Base-by-base conservation (phyloP, 2,797 vertebrate genomes). In the Pterois miles region DNA sequence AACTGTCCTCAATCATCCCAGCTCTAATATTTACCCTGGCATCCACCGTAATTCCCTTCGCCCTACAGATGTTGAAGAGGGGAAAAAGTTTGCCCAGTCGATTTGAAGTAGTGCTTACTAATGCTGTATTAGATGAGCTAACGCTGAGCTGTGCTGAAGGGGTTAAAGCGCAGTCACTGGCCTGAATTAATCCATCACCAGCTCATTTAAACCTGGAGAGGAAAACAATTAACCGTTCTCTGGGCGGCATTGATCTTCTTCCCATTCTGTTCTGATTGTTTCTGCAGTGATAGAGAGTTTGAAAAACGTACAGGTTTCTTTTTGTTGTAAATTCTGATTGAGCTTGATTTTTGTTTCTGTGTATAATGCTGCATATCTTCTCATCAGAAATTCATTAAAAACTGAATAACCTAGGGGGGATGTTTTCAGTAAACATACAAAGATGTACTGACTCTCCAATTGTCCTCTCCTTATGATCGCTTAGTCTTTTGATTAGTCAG, bases 1-100 rank as follows among this genome's bases (percentile, higher is more conserved):
- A 78, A 74, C 66, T 74, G 62, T 84, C 79, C 77, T 78, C 66
- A 71, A 65, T 76, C 80, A 73, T 81, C 78, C 70, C 11, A 14
- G 1, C 8, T 63, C 74, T 75, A 83, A 87, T 89, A 86, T 86
- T 88, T 76, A 74, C 81, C 76, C 63, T 83, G 50, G 63, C 71
- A 79, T 76, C 48, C 1, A 0, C 59, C 75, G 80, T 86, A 81
- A 82, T 77, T 83, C 74, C 29, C 72, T 68, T 71, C 56, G 65
- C 57, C 65, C 50, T 76, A 38, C 77, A 80, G 58, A 70, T 70
- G 78, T 70, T 52, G 20, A 53, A 73, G 27, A 53, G 67, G 65
- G 34, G 59, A 64, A 75, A 68, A 78, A 65, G 79, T 88, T 83
- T 84, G 48, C 52, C 23, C 23, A 70, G 62, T 57, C 59, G 53